phyloP scores from a whole-genome alignment of 64 coral and sea anemone species.

The Pachyseris speciosa region DNA sequence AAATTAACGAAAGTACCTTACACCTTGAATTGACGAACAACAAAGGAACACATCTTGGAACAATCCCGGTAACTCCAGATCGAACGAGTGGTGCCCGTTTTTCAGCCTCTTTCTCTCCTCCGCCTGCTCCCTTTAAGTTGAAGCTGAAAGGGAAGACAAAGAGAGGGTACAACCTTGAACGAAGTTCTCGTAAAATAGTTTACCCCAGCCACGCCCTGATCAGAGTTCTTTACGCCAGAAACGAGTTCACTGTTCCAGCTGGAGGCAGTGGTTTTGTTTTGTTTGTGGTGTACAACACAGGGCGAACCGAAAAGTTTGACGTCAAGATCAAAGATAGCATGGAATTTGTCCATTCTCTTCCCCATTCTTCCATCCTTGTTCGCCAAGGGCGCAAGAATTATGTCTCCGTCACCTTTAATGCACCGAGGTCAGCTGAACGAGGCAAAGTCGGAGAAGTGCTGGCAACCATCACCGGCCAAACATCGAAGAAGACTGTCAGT shows the following conservation, averaged over 20 bases:
- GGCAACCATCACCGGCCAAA: slow-evolving; percentile 21
- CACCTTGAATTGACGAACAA: slow-evolving; percentile 25
- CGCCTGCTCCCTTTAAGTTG: slow-evolving; percentile 30
- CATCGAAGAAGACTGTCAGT: not conserved
- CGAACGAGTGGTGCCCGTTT: slow-evolving; percentile 38
- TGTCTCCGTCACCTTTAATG: slow-evolving; percentile 1
- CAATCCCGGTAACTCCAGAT: not conserved
- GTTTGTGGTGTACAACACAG: slow-evolving; percentile 45
- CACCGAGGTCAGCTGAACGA: not conserved
- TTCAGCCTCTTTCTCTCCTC: slow-evolving; percentile 29
- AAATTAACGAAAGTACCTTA: not conserved
- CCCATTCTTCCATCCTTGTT: not conserved
- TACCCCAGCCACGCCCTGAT: slow-evolving; percentile 21
- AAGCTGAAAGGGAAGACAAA: slow-evolving; percentile 41
- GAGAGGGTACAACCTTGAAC: slow-evolving; percentile 38
- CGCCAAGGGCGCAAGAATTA: not conserved
- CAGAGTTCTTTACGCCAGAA: slow-evolving; percentile 33
- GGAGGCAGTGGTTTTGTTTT: slow-evolving; percentile 26
- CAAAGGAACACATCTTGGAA: not conserved
- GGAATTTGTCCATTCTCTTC: not conserved
- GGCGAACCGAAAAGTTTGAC: slow-evolving; percentile 22
- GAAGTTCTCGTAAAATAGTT: not conserved
- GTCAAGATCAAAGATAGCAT: slow-evolving; percentile 38
- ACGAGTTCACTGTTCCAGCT: slow-evolving; percentile 25
- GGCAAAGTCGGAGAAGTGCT: not conserved